Conservation (phyloP, 1,140 invertebrate genomes). For the Papilio glaucus region DNA sequence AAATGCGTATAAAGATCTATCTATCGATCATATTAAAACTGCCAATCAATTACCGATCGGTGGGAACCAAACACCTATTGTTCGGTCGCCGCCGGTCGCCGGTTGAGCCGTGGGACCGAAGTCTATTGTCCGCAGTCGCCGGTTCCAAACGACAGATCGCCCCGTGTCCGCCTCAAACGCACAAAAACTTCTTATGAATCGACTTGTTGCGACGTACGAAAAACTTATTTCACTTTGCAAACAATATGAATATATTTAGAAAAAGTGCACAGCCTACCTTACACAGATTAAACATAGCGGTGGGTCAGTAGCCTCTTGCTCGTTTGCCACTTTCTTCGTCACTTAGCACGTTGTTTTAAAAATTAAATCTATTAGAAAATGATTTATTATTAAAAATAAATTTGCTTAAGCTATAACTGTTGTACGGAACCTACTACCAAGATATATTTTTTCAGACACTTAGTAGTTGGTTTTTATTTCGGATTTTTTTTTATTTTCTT, state of each 20-base stretch:
- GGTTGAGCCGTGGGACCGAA: neutral
- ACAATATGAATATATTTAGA: conserved; percentile 19
- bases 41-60: neutral
- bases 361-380: too few relatives aligned
- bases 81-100: neutral
- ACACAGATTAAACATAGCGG: neutral
- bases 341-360: too few relatives aligned
- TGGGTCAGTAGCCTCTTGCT: too few relatives aligned
- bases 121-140: neutral
- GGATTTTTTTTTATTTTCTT: too few relatives aligned
- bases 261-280: conserved; percentile 4
- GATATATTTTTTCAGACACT: too few relatives aligned
- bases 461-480: too few relatives aligned
- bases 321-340: too few relatives aligned
- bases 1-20: neutral
- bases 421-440: too few relatives aligned
- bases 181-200: conserved; percentile 27
- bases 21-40: neutral
- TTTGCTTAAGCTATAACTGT: too few relatives aligned
- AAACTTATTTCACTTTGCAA: conserved; percentile 33
- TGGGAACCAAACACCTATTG: conserved; percentile 15
- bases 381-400: too few relatives aligned
- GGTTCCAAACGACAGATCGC: neutral
- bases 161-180: conserved; percentile 1
- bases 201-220: conserved; percentile 20